Conservation (phyloP, 2,888 invertebrate genomes). For the Dinocampus coccinellae region DNA sequence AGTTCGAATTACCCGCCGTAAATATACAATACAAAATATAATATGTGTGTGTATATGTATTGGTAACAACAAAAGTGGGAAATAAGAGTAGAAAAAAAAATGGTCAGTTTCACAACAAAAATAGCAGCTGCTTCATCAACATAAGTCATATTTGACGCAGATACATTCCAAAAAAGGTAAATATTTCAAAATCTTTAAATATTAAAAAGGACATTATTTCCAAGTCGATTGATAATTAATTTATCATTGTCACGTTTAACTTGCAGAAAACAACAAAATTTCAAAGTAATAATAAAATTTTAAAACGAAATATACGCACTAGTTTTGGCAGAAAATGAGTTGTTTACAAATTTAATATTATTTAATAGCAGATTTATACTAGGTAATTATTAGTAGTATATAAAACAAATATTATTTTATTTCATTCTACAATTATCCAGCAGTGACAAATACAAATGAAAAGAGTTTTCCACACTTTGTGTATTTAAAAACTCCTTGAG, state of each 20-base stretch:
- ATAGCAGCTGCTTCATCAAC: background rate
- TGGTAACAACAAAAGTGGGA: no score
- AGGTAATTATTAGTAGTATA: no score
- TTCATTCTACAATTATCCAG: background rate
- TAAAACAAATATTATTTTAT: background rate
- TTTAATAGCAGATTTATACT: no score
- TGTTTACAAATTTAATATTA: no score
- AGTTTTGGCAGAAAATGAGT: no score
- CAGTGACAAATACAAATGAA: background rate
- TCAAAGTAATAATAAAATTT: no score
- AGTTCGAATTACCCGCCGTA: no score
- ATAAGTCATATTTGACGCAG: background rate
- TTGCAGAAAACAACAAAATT: background rate
- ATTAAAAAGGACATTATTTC: background rate
- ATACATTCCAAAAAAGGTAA: background rate
- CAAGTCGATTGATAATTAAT: background rate
- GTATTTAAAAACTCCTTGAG: background rate
- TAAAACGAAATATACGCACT: no score
- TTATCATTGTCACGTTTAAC: background rate
- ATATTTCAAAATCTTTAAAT: background rate
- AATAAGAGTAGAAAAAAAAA: no score
- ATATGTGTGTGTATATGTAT: no score
- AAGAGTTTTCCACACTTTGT: background rate
- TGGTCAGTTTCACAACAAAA: background rate
- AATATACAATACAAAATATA: no score